These are phyloP conservation scores for Brachionus asplanchnoidis DNA, from an alignment of 1,140 invertebrate genomes.

Conservation along the genomic window DNA sequence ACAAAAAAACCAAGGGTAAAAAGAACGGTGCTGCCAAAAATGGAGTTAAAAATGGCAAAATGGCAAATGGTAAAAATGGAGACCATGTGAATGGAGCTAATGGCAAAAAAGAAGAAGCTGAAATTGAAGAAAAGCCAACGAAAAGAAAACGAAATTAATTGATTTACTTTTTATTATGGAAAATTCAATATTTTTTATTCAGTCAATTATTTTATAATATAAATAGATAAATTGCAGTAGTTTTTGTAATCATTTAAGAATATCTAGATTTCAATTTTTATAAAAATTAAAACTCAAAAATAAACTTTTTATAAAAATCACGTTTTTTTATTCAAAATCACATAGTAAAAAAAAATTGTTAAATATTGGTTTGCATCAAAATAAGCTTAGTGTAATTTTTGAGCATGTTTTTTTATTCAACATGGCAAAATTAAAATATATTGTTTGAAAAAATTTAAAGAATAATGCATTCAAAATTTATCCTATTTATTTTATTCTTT, in stretches of 20 bases:
- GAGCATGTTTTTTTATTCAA: neutral
- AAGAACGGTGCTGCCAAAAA: neutral
- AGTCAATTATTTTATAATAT: neutral
- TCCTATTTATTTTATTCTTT: no score
- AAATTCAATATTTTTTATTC: neutral
- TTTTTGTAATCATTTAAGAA: neutral
- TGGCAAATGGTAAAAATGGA: slow-evolving; percentile 21
- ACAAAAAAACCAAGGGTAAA: neutral
- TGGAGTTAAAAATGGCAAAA: slow-evolving; percentile 32
- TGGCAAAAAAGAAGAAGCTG: slow-evolving; percentile 19
- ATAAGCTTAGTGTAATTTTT: no score
- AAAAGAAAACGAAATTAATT: slow-evolving; percentile 3
- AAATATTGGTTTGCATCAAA: no score
- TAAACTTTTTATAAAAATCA: neutral
- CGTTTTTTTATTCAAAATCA: neutral
- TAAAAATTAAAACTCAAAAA: neutral
- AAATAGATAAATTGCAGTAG: neutral
- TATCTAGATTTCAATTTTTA: neutral
- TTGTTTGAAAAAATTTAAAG: no score
- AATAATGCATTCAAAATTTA: no score
- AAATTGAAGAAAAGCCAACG: slow-evolving; percentile 12
- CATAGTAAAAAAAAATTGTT: no score
- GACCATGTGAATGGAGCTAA: slow-evolving; percentile 8
- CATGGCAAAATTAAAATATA: neutral
- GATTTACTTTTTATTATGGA: neutral